Evolutionary conservation across 2,888 invertebrate species (phyloP).

Genomic region (Pecten maximus): DNA sequence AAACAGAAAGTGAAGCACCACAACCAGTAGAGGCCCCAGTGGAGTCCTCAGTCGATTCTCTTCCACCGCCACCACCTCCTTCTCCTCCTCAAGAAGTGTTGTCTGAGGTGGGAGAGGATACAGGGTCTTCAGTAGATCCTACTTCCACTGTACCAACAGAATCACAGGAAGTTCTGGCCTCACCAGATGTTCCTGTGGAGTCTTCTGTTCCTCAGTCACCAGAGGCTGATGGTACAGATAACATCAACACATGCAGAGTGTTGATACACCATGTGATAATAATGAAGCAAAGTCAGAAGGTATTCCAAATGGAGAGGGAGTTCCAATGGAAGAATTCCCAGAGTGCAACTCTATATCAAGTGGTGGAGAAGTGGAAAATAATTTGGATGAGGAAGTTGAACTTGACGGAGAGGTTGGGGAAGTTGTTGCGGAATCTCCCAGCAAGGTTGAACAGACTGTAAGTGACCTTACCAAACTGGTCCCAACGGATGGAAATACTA

Average conservation of each 20-base stretch:
- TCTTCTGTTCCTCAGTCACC: background rate
- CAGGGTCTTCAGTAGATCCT: background rate
- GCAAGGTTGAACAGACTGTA: background rate
- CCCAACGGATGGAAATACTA: background rate
- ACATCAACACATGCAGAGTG: background rate
- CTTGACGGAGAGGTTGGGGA: background rate
- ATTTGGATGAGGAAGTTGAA: constrained; percentile 12
- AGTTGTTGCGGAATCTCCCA: background rate
- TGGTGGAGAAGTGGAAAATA: background rate
- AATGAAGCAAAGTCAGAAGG: background rate
- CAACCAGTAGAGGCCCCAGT: background rate
- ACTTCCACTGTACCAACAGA: background rate
- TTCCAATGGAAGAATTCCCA: background rate
- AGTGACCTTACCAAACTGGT: background rate
- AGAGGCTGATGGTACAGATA: background rate
- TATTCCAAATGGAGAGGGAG: background rate
- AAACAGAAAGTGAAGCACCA: background rate
- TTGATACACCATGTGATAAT: background rate
- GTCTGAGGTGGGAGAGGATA: background rate
- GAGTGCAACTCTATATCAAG: constrained; percentile 13
- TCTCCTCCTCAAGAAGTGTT: background rate
- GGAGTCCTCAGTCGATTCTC: background rate
- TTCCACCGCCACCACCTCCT: background rate
- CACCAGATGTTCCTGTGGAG: background rate
- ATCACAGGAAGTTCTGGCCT: background rate